Evolutionary conservation across 1,140 invertebrate species (phyloP).

Genomic region (Fopius arisanus): DNA sequence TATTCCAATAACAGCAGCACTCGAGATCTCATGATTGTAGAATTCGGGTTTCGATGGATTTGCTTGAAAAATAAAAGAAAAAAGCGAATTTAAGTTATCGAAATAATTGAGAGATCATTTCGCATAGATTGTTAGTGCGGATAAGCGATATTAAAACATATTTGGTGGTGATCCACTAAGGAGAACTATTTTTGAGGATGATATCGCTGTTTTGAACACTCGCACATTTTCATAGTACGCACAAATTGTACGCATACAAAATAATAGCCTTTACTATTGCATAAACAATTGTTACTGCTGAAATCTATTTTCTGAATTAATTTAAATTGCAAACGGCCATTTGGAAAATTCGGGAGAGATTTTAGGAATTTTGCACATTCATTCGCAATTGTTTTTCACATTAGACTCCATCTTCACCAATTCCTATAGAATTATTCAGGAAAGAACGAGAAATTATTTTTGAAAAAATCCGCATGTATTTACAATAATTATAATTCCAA

Average conservation of each 20-base stretch:
- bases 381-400: background rate
- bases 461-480: too few relatives aligned
- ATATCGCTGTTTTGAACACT: background rate
- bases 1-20: conserved; percentile 79
- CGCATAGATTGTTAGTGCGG: conserved; percentile 58
- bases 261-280: background rate
- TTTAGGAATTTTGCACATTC: background rate
- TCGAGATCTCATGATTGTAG: conserved; percentile 71
- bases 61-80: conserved; percentile 63
- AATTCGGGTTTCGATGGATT: conserved; percentile 66
- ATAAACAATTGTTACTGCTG: conserved; percentile 4
- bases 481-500: too few relatives aligned
- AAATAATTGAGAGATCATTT: background rate
- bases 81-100: conserved; percentile 33
- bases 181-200: background rate
- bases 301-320: background rate
- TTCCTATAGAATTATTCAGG: too few relatives aligned
- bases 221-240: background rate
- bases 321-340: background rate
- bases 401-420: too few relatives aligned
- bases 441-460: too few relatives aligned
- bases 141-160: conserved; percentile 55
- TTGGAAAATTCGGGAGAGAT: background rate
- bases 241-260: background rate
- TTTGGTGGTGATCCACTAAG: conserved; percentile 52